phyloP scores from a whole-genome alignment of 1,140 invertebrate species.

The Procambarus virginalis region DNA sequence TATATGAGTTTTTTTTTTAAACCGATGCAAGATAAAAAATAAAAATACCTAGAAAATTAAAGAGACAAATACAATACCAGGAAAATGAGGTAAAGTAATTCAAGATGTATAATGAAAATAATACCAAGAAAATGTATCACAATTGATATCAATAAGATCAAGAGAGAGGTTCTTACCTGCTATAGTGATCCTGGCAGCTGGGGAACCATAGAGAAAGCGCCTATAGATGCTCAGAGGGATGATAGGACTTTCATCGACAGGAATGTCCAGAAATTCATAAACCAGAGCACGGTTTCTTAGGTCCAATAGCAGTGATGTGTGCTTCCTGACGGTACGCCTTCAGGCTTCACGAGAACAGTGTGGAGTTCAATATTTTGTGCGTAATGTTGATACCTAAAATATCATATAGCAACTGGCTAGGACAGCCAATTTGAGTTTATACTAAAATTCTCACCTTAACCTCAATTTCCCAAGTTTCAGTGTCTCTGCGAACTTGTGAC shows the following conservation, averaged over 20 bases:
- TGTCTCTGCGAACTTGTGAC: slow-evolving; percentile 30
- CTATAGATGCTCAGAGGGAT: slow-evolving; percentile 77
- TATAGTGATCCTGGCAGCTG: slow-evolving; percentile 74
- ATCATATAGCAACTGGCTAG: no score
- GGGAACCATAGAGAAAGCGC: slow-evolving; percentile 78
- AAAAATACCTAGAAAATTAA: no score
- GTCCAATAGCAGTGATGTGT: slow-evolving; percentile 79
- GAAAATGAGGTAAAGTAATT: no score
- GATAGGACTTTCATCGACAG: slow-evolving; percentile 78
- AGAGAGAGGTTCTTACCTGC: slow-evolving; percentile 74
- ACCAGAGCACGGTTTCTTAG: slow-evolving; percentile 77
- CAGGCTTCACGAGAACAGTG: slow-evolving; percentile 71
- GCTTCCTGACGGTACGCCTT: slow-evolving; percentile 70
- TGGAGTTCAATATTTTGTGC: no score
- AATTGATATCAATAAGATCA: not conserved
- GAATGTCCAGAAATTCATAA: slow-evolving; percentile 78
- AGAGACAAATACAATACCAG: no score
- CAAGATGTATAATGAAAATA: no score
- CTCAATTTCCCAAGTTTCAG: slow-evolving; percentile 45
- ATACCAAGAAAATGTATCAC: no score
- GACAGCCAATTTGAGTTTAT: not conserved
- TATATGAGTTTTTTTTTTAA: no score
- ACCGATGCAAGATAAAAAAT: no score
- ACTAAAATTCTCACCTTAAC: slow-evolving; percentile 32
- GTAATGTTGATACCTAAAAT: no score